Evolutionary conservation across 2,797 vertebrate genomes (phyloP), one percentile per base, ranked within the genome.

Genomic region (Tachyglossus aculeatus): DNA sequence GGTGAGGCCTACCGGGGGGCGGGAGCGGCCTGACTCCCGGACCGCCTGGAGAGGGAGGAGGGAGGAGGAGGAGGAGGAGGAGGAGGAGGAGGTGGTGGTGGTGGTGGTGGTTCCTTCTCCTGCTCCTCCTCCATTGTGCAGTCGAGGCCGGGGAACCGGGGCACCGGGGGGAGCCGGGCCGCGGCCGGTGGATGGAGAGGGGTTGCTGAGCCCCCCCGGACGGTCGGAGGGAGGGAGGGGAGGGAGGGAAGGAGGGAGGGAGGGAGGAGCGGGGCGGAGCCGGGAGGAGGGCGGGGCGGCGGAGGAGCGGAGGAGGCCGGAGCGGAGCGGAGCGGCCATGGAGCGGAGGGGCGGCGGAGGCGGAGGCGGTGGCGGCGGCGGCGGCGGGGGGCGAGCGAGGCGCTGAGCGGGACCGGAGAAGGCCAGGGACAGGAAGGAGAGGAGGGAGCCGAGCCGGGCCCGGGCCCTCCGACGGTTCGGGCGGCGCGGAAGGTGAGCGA

Each of bases 91-190:
- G 37, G 78, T 69, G 77, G 74, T n/a, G 32, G 54, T 71, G 56
- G 76, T 78, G 76, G 64, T 78, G 11, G 84, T 80, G 37, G 78
- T n/a, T n/a, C n/a, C n/a, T n/a, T n/a, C n/a, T n/a, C n/a, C n/a
- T n/a, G n/a, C n/a, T n/a, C n/a, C 69, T 74, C 72, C 77, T 86
- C 88, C 82, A 89, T 89, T 89, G 88, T 89, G 88, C 88, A 81
- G 82, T 77, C 56, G 63, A 85, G 76, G 81, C 81, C 24, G 78
- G 74, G 85, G 43, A 16, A 36, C 59, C 21, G 33, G 25, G 12
- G 47, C n/a, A n/a, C n/a, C n/a, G n/a, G n/a, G n/a, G n/a, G n/a
- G n/a, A n/a, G n/a, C n/a, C n/a, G n/a, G 78, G 74, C 33, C 31
- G 78, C 58, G 13, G 67, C 43, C 45, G 21, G 40, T 18, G 22